Base-by-base conservation (phyloP, 2,888 invertebrate species). In the Lepidochrysops patricia region DNA sequence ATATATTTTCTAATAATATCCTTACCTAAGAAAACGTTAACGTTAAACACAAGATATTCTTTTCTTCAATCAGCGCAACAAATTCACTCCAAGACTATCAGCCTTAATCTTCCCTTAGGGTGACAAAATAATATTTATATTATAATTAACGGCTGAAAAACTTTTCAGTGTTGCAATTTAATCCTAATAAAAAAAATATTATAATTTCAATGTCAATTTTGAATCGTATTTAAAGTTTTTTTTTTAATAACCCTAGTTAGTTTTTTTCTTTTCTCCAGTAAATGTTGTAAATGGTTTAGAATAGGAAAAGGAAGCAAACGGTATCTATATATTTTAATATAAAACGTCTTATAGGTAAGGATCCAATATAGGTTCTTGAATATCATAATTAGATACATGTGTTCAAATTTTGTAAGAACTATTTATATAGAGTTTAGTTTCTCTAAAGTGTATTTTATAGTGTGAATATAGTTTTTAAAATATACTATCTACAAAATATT, bases 321-420 rank as follows among this genome's bases (percentile, higher is more conserved):
- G n/a, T n/a, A n/a, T n/a, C n/a, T n/a, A n/a, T n/a, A n/a, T n/a
- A n/a, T 34, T 34, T 34, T 1, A 35, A 13, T 35, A n/a, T n/a
- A 35, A 43, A 43, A 23, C 43, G 12, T 54, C 32, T 19, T 32
- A 32, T 29, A 32, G 19, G 19, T 29, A 54, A 19, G 19, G 54
- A 54, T 54, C n/a, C n/a, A n/a, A n/a, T n/a, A 54, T 32, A 23
- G 25, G 1, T 32, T 54, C 29, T 32, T 54, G 15, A 50, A 27
- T 54, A 29, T 54, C 54, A 27, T 7, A 54, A 35, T 62, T 64
- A 66, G 64, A 49, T 56, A 63, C 64, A 65, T 66, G 67, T 68
- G 66, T 67, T 66, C 67, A 67, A 66, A 66, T 66, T 65, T 67
- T 65, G 63, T 66, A 66, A 65, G 43, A 62, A 27, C 54, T 57